Evolutionary conservation across 2,797 vertebrate species (phyloP), one percentile per base, ranked within the genome.

Genomic region (Sebastes taczanowskii): DNA sequence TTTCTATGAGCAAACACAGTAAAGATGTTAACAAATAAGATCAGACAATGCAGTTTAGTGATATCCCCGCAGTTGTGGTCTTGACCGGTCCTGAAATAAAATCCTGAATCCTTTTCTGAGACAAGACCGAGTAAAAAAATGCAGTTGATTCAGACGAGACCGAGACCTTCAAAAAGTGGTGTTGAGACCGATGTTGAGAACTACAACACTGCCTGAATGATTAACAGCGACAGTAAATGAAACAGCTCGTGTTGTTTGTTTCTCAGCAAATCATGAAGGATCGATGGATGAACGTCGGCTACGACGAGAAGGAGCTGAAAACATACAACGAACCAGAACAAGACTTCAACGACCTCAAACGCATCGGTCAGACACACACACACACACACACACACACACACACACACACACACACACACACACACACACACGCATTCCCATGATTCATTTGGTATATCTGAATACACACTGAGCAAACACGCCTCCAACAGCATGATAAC

Each of bases 201-300:
- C 27, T 29, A 20, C 8, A 30, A 18, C 56, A 5, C 27, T 1
- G 27, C 29, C 32, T 23, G 34, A 16, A 46, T 27, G 38, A 14
- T 46, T 49, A 20, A 23, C 42, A 61, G 10, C 16, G 1, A n/a
- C 18, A 49, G 46, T 49, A 20, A 32, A 42, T 38, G 20, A 25
- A 46, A 18, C 25, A 1, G 9, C 59, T 78, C 4, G 1, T 34
- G 55, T 27, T 63, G 42, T 58, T 34, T 7, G 53, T 88, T 86
- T 63, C 67, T 91, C 93, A 98, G 97, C 97, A 98, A 97, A 97
- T 98, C 81, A 98, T 98, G 97, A 97, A 97, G 92, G 97, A 98
- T 88, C 96, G 96, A 53, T 98, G 97, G 97, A 97, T 98, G 96
- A 98, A 98, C 66, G 96, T 96, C 63, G 96, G 97, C 79, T 96